Evolutionary conservation across 2,888 invertebrate species (phyloP), one percentile per base, ranked within the genome.

Genomic region (Nezara viridula): DNA sequence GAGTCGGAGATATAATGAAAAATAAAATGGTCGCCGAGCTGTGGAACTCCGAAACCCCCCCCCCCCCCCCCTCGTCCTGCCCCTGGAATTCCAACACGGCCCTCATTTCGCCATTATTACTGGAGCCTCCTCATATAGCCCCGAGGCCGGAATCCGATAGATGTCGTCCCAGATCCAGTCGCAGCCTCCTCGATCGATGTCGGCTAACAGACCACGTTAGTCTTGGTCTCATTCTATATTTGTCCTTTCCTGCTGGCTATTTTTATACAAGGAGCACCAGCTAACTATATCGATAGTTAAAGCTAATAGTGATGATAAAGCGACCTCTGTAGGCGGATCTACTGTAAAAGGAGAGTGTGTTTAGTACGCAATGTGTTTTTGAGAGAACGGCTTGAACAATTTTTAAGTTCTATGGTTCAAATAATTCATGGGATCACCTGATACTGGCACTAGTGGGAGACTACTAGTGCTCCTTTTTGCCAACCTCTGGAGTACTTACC

Each of bases 41-140:
- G 9, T 32, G 32, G 66, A 32, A 66, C 66, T 32, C 66, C 5
- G n/a, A 16, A 14, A 16, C 21, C n/a, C n/a, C n/a, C n/a, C n/a
- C n/a, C n/a, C n/a, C n/a, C n/a, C n/a, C n/a, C n/a, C n/a, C n/a
- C n/a, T n/a, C n/a, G n/a, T n/a, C n/a, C 55, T 2, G n/a, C 55
- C 81, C 27, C 44, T 85, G 40, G 85, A 85, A 85, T 85, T 85
- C 85, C 85, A 85, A 47, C 44, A 47, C 85, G 85, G 85, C n/a
- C 44, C 85, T 85, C 85, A 85, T 85, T 47, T 85, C 44, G 37
- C 85, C 40, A 47, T 85, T 85, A 85, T 85, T 85, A 47, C 85
- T 16, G 47, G 85, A 85, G 47, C 0, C 44, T 47, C n/a, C 44
- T 44, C 47, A 44, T 47, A 40, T 85, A 40, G 85, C 85, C 14